Base-by-base conservation (phyloP, 2,797 vertebrate species). In the Lutjanus argentimaculatus region DNA sequence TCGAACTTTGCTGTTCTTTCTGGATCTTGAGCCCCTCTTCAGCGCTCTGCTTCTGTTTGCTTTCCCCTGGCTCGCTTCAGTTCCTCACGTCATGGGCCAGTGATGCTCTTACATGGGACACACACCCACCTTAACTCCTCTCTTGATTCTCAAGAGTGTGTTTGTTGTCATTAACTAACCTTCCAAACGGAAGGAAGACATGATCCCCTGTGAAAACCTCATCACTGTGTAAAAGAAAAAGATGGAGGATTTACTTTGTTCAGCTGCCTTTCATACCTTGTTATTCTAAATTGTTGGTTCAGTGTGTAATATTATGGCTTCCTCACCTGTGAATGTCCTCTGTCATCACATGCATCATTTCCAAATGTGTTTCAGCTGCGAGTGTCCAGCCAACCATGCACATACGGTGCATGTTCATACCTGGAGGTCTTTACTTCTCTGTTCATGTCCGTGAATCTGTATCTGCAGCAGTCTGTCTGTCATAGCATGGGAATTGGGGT, bases 401-500 rank as follows among this genome's bases (percentile, higher is more conserved):
- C 69, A 53, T 70, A 1, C 7, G 6, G n/a, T n/a, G n/a, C n/a
- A n/a, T 73, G 62, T 82, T 42, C 62, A 30, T 74, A 46, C 2
- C 22, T 59, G 80, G 78, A 83, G 69, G 79, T 82, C 78, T 77
- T 55, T 66, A n/a, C 66, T 77, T 64, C 62, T 85, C 77, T 85
- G 72, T 84, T 77, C 75, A 48, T 80, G 80, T 89, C 63, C 89
- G 71, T 77, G 71, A 70, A 22, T 86, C 55, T 77, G 74, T 77
- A 59, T 86, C 52, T 86, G 82, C 82, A 84, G 87, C 51, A 59
- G 83, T 88, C 82, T 85, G 82, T 88, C 86, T 91, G 86, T 92
- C 85, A 80, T 72, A 82, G 72, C 55, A 81, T 71, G 67, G 72
- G 76, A 90, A 80, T 78, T 51, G 45, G 66, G 79, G 46, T 78